Evolutionary conservation across 2,113 vertebrate genomes (phyloP), one percentile per base, ranked within the genome.

Genomic region (Probosciger aterrimus): DNA sequence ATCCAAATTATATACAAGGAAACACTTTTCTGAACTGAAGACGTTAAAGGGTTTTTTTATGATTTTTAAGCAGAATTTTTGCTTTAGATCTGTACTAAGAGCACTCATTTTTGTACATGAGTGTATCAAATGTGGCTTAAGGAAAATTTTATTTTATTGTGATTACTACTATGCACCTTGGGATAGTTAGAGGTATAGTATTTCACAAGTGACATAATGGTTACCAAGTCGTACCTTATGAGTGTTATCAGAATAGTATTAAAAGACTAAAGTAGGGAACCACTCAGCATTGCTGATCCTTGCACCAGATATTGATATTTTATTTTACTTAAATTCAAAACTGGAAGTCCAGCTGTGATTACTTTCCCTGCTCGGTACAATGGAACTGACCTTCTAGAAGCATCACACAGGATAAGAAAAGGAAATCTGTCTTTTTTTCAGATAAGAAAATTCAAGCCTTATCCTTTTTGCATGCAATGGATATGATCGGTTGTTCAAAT

Each of bases 31-130:
- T 87, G 44, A 97, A 95, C 46, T 41, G 63, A 90, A 47, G 28
- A 86, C 46, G 23, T 76, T 50, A 12, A 64, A 80, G 57, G 68
- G 14, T 52, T 74, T 81, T 81, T 50, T 70, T 78, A 53, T 83
- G 50, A 30, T 63, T 67, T 95, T 86, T 76, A 84, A 96, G 57
- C 39, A 88, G 73, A 94, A 89, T 82, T 79, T 83, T 91, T 73
- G 63, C 47, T 94, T 97, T 93, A 90, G 35, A 92, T 92, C 75
- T 92, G 89, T 64, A 94, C 88, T 94, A 85, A 93, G 55, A 93
- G 37, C 88, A 50, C 53, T 95, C 52, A 92, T 49, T 95, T 93
- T 89, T 27, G 5, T 52, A 60, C 4, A 14, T 8, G 4, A 75
- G 44, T 7, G 15, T 37, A 76, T 67, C 7, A 55, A 65, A 71